Conservation (phyloP, 1,140 invertebrate genomes). For the Caerostris extrusa region DNA sequence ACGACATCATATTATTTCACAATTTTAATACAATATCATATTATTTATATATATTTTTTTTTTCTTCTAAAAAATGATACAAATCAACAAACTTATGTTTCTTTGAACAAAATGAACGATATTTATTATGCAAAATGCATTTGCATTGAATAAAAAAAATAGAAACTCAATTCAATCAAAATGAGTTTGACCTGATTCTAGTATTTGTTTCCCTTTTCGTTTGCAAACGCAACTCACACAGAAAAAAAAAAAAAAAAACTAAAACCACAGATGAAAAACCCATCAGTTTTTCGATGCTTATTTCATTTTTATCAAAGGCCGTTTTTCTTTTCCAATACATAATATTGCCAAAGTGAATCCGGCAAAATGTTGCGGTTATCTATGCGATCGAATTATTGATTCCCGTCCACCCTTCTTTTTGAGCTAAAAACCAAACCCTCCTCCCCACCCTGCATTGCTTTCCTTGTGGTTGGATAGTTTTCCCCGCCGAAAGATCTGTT, state of each 20-base stretch:
- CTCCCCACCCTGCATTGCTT: neutral
- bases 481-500: neutral
- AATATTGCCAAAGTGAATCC: conserved; percentile 36
- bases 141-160: too few species aligned
- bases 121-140: too few species aligned
- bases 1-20: too few species aligned
- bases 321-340: neutral
- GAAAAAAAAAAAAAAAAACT: neutral
- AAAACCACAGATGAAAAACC: neutral
- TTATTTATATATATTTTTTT: too few species aligned
- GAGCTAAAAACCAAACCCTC: conserved; percentile 4
- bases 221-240: too few species aligned
- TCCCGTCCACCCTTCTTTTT: neutral
- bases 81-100: too few species aligned
- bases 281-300: neutral
- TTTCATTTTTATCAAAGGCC: neutral
- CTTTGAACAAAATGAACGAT: too few species aligned
- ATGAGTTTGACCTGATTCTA: too few species aligned
- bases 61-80: too few species aligned
- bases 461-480: neutral
- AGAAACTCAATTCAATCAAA: too few species aligned
- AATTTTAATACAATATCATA: too few species aligned
- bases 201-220: too few species aligned
- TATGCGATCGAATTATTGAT: conserved; percentile 51
- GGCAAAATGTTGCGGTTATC: conserved; percentile 46